A percentile compares a stretch with the other conserved stretches of the same genome.
phyloP scores from a whole-genome alignment of 2,797 vertebrate species.

The Pelobates cultripes region DNA sequence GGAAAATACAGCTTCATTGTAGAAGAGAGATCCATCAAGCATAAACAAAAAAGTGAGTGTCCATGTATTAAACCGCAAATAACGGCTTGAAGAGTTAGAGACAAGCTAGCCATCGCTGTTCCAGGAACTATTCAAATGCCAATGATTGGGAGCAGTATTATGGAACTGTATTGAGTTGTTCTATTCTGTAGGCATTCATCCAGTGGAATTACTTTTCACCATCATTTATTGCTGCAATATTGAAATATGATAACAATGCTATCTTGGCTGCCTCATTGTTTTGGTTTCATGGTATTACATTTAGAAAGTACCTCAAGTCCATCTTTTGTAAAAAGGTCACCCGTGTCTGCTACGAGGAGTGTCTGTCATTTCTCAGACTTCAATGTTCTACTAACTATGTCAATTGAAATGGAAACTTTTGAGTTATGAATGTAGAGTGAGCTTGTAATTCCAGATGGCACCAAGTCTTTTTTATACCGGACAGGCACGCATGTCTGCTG shows the following conservation, averaged over 20 bases:
- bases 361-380: conserved; percentile 43
- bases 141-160: too few relatives aligned
- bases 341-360: conserved; percentile 33
- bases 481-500: neutral
- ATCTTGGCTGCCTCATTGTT: conserved; percentile 28
- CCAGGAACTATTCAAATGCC: too few relatives aligned
- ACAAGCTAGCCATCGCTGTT: too few relatives aligned
- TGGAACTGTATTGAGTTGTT: too few relatives aligned
- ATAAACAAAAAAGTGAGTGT: too few relatives aligned
- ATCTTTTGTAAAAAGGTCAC: conserved; percentile 35
- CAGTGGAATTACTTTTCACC: neutral
- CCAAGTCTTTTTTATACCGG: conserved; percentile 15
- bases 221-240: neutral
- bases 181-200: too few relatives aligned
- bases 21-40: too few relatives aligned
- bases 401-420: conserved; percentile 52
- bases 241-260: conserved; percentile 36
- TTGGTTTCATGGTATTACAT: conserved; percentile 33
- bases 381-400: conserved; percentile 44
- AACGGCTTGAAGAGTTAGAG: too few relatives aligned
- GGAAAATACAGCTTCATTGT: too few relatives aligned
- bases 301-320: conserved; percentile 1
- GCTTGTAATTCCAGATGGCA: conserved; percentile 10
- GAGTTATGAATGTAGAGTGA: conserved; percentile 42
- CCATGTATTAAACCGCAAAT: too few relatives aligned